These are phyloP conservation scores for Heliconius aoede DNA, from an alignment of 2,888 invertebrate genomes.

Conservation along the genomic window DNA sequence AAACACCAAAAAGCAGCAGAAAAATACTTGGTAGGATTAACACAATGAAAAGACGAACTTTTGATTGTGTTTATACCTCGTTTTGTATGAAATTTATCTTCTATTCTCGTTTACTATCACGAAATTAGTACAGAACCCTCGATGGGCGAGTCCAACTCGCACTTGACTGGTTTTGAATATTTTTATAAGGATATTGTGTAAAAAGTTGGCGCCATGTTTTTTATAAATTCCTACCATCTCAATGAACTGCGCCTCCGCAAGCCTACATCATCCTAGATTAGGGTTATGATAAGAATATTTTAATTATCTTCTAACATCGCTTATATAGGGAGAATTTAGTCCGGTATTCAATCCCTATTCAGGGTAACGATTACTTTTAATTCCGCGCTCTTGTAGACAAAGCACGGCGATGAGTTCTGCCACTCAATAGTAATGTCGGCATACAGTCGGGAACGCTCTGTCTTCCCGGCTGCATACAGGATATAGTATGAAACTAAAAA, in stretches of 20 bases:
- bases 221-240: constrained; percentile 50
- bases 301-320: not conserved
- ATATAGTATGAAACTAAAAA: not conserved
- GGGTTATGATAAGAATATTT: constrained; percentile 31
- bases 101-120: not conserved
- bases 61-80: too few relatives aligned
- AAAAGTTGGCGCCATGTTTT: constrained; percentile 51
- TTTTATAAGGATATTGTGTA: constrained; percentile 3
- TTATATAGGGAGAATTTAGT: not conserved
- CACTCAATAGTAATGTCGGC: not conserved
- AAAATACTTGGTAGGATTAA: too few relatives aligned
- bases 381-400: not conserved
- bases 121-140: not conserved
- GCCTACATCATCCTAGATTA: constrained; percentile 49
- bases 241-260: constrained; percentile 55
- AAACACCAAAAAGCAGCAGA: too few relatives aligned
- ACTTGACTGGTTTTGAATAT: not conserved
- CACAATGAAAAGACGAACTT: too few relatives aligned
- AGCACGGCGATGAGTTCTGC: not conserved
- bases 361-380: not conserved
- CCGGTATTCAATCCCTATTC: not conserved
- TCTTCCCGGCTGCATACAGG: not conserved
- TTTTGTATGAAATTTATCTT: too few relatives aligned
- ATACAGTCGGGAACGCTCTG: not conserved
- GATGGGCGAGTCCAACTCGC: not conserved